Base-by-base conservation (phyloP, 2,888 invertebrate species). In the Cyclophora albipunctata region DNA sequence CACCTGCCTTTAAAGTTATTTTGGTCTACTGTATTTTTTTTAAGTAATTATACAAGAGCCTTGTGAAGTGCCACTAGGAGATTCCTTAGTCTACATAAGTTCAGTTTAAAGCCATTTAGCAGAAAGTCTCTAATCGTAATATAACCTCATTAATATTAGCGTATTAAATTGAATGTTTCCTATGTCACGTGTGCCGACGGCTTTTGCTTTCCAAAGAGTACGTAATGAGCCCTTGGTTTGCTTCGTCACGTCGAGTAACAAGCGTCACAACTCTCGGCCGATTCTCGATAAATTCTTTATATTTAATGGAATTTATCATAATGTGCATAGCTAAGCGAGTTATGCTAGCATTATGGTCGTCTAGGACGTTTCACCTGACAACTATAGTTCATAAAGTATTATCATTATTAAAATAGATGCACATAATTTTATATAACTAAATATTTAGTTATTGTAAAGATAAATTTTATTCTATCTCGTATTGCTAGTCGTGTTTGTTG, bases 211-310 rank as follows among this genome's bases (percentile, higher is more conserved):
- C 66, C 69, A 75, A 71, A 70, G 66, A 37, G 69, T 62, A 62
- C 56, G 4, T 82, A 84, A 84, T 78, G 78, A 82, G 73, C 59
- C 61, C 51, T 57, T 52, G 64, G 69, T 73, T 64, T 84, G 86
- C 85, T 61, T n/a, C 69, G 84, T 85, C 86, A 87, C 83, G 82
- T 70, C 69, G 58, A 42, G 62, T 85, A 86, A 86, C 80, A 77
- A 86, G 78, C 71, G 64, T 54, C 54, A 54, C 47, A 40, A 51
- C 59, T 55, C 63, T 62, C 55, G 48, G 49, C 42, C 54, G 60
- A 37, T 53, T 55, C 55, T 50, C 55, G 49, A 56, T 57, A 53
- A 51, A 57, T 55, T 54, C 53, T 55, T 57, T 51, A 51, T 52
- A 52, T 54, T 51, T 55, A 50, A 45, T 50, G 53, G 50, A 49